Conservation (phyloP, 1,140 invertebrate genomes). For the Zaprionus nigranus region DNA sequence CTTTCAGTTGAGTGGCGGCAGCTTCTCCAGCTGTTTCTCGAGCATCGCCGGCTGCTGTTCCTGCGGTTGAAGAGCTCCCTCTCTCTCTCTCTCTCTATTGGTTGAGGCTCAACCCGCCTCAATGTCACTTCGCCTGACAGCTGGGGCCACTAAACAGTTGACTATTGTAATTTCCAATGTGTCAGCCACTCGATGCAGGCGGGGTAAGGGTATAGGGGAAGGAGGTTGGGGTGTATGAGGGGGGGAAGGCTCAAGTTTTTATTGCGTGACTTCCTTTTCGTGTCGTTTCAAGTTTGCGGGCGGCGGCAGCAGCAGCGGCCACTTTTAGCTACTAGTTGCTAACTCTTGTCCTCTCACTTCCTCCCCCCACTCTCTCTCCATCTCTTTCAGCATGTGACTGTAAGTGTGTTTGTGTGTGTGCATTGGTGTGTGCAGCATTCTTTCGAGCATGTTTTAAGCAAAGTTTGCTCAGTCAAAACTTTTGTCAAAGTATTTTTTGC, state of each 20-base stretch:
- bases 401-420: conserved; percentile 28
- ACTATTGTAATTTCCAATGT: conserved; percentile 56
- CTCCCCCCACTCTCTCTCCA: not conserved
- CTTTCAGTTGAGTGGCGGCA: conserved; percentile 21
- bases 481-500: conserved; percentile 74
- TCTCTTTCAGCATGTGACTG: conserved; percentile 4
- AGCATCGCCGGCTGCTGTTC: not conserved
- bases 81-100: not conserved
- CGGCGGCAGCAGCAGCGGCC: conserved; percentile 31
- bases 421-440: conserved; percentile 33
- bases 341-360: conserved; percentile 11
- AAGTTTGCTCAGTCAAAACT: conserved; percentile 70
- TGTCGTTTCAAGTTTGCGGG: conserved; percentile 58
- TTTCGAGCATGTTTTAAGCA: conserved; percentile 68
- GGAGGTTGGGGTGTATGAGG: not conserved
- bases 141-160: conserved; percentile 45
- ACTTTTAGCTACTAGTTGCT: conserved; percentile 32
- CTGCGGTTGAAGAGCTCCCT: conserved; percentile 22
- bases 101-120: conserved; percentile 34
- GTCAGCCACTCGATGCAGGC: conserved; percentile 16
- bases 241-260: conserved; percentile 53
- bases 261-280: conserved; percentile 73
- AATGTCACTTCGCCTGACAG: conserved; percentile 48
- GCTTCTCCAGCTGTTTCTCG: not conserved
- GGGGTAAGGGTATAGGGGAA: not conserved